These are phyloP conservation scores for Colletes collaris DNA, from an alignment of 2,888 invertebrate species.

Conservation along the genomic window DNA sequence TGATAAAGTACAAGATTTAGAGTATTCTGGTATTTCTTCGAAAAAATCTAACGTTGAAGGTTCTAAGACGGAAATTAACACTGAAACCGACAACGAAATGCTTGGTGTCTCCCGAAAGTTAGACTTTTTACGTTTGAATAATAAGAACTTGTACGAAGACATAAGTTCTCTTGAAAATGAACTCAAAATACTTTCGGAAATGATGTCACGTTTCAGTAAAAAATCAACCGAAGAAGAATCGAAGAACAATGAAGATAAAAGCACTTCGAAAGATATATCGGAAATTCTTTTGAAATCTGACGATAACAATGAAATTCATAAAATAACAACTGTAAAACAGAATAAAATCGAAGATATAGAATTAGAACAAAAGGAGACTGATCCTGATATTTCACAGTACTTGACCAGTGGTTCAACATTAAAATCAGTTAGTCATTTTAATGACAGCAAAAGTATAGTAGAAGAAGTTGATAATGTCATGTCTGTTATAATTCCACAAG, in stretches of 20 bases:
- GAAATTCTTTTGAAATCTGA: conserved; percentile 68
- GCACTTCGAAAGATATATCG: conserved; percentile 74
- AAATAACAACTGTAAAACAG: conserved; percentile 7
- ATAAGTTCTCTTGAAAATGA: conserved; percentile 80
- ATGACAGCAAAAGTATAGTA: conserved; percentile 38
- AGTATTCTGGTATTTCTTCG: conserved; percentile 31
- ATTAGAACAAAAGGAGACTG: conserved; percentile 14
- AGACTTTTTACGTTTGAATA: conserved; percentile 75
- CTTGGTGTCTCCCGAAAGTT: conserved; percentile 70
- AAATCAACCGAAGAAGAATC: conserved; percentile 67
- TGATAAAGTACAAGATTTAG: conserved; percentile 17
- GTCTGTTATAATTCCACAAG: conserved; percentile 56
- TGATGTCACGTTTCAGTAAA: conserved; percentile 79
- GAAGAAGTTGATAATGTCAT: conserved; percentile 58
- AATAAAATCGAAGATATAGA: background rate
- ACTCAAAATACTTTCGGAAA: conserved; percentile 78
- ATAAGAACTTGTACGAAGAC: conserved; percentile 79
- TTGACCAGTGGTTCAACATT: conserved; percentile 30
- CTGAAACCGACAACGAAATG: conserved; percentile 45
- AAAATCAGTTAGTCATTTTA: conserved; percentile 26
- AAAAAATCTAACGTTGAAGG: conserved; percentile 16
- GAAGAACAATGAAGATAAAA: conserved; percentile 64
- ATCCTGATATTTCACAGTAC: conserved; percentile 18
- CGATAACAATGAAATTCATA: conserved; percentile 27
- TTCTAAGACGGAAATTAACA: conserved; percentile 21